These are phyloP conservation scores for Heterochromis multidens DNA, from an alignment of 2,113 vertebrate genomes.

Conservation along the genomic window DNA sequence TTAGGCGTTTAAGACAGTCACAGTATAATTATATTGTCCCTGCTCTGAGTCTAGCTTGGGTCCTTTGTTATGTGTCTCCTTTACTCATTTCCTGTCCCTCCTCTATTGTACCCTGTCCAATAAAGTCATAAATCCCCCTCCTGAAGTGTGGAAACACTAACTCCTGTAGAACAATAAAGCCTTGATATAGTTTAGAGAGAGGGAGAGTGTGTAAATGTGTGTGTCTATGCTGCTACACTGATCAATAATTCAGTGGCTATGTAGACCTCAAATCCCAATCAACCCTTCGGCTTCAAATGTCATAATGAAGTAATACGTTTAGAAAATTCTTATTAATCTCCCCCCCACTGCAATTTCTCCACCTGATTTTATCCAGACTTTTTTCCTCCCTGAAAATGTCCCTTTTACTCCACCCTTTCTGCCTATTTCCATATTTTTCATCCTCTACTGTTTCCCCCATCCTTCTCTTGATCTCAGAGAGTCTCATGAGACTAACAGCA, in stretches of 20 bases:
- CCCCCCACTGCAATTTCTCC: not conserved
- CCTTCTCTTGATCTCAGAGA: not conserved
- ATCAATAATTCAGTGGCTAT: slow-evolving; percentile 36
- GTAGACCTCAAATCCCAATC: slow-evolving; percentile 2
- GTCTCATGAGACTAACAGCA: not conserved
- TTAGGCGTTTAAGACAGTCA: not conserved
- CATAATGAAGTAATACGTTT: slow-evolving; percentile 9
- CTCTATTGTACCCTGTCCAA: not conserved
- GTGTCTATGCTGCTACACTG: not conserved
- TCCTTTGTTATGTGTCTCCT: not conserved
- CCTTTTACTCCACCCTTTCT: not conserved
- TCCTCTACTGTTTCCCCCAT: not conserved
- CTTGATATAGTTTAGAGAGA: not conserved
- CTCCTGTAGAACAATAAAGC: not conserved
- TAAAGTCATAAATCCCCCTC: not conserved
- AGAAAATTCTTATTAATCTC: not conserved
- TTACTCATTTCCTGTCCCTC: not conserved
- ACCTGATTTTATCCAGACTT: not conserved
- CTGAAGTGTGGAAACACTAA: not conserved
- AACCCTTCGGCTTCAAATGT: slow-evolving; percentile 2
- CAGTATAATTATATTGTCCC: not conserved
- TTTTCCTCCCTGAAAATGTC: not conserved
- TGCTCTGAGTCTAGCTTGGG: not conserved
- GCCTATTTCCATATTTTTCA: not conserved
- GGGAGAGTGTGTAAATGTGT: not conserved